Evolutionary conservation across 2,888 invertebrate species (phyloP).

Genomic region (Stenchaetothrips biformis): DNA sequence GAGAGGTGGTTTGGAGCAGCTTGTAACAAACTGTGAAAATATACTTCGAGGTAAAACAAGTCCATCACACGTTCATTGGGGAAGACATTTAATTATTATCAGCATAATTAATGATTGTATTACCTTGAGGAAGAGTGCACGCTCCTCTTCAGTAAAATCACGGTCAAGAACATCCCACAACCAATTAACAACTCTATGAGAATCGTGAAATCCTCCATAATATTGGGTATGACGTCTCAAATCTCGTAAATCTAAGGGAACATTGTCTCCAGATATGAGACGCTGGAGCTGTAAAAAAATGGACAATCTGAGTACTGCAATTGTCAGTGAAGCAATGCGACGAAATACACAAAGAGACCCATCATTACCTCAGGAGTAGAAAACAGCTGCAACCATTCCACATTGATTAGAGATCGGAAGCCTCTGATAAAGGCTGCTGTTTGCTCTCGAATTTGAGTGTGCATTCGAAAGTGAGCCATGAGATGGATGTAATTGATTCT

Average conservation of each 20-base stretch:
- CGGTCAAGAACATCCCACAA: constrained; percentile 96
- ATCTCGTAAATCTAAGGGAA: constrained; percentile 83
- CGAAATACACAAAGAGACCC: not conserved
- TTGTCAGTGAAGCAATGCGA: constrained; percentile 25
- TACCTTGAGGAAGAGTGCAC: constrained; percentile 90
- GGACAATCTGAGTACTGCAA: not conserved
- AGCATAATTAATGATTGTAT: not conserved
- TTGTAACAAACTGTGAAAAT: constrained; percentile 71
- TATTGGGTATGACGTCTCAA: constrained; percentile 91
- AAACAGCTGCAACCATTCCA: constrained; percentile 90
- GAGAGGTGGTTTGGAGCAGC: constrained; percentile 94
- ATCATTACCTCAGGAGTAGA: constrained; percentile 80
- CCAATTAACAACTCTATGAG: constrained; percentile 96
- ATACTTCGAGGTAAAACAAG: constrained; percentile 28
- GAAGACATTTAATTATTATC: not conserved
- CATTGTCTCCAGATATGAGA: constrained; percentile 92
- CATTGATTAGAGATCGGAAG: constrained; percentile 90
- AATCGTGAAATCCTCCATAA: constrained; percentile 98
- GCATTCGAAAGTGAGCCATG: constrained; percentile 98
- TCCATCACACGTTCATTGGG: not conserved
- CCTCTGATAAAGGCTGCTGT: constrained; percentile 94
- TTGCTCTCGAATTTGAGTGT: constrained; percentile 95
- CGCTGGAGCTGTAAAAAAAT: constrained; percentile 68
- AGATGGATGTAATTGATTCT: constrained; percentile 97
- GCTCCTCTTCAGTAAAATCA: constrained; percentile 89